Percentiles rank a stretch among this genome's conserved stretches.
Conservation (phyloP, 2,797 vertebrate genomes). For the Myotis vivesi region DNA sequence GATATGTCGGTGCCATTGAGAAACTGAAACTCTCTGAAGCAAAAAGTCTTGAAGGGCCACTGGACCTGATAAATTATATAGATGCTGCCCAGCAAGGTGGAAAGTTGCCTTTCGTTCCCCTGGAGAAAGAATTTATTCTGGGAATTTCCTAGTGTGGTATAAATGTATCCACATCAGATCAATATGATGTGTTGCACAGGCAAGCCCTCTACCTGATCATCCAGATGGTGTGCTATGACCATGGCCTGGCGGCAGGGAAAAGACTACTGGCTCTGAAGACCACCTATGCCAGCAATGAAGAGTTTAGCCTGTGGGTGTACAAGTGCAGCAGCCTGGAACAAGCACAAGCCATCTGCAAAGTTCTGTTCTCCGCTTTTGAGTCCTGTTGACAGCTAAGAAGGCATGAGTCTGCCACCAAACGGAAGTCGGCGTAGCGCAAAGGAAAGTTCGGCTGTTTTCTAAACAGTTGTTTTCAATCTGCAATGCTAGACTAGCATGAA, state of each 20-base stretch:
- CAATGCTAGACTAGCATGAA: not conserved
- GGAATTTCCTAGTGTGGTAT: slow-evolving; percentile 96
- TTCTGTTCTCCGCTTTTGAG: no score
- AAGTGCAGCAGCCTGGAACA: slow-evolving; percentile 92
- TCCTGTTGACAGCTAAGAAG: no score
- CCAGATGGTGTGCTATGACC: slow-evolving; percentile 97
- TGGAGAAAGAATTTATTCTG: slow-evolving; percentile 95
- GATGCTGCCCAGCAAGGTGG: slow-evolving; percentile 98
- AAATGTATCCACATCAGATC: slow-evolving; percentile 94
- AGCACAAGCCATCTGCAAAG: no score
- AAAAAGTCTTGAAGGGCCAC: slow-evolving; percentile 91
- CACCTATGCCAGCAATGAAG: slow-evolving; percentile 90
- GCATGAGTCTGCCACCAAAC: no score
- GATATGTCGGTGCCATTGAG: slow-evolving; percentile 95
- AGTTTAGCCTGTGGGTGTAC: slow-evolving; percentile 96
- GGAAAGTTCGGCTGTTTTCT: not conserved
- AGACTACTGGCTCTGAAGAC: slow-evolving; percentile 96
- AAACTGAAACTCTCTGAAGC: slow-evolving; percentile 91
- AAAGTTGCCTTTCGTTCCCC: slow-evolving; percentile 95
- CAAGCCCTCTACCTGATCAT: slow-evolving; percentile 96
- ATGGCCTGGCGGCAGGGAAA: slow-evolving; percentile 94
- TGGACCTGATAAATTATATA: slow-evolving; percentile 97
- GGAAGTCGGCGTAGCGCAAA: not conserved
- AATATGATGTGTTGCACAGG: slow-evolving; percentile 95
- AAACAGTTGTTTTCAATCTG: not conserved